Conservation (phyloP, 2,113 vertebrate species). For the Lepidiolamprologus cunningtoni region DNA sequence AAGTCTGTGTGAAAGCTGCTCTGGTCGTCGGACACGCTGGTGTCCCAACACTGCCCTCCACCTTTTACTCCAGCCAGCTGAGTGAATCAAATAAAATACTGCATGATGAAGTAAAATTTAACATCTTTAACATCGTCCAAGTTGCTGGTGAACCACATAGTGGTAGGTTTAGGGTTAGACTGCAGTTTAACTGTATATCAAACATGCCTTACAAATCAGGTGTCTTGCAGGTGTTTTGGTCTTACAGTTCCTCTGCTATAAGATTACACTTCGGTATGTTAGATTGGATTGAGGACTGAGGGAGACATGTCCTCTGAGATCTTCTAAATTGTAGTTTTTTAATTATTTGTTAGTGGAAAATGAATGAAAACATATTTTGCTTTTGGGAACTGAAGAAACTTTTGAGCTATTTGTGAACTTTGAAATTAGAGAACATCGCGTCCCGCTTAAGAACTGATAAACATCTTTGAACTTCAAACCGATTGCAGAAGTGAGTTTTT, state of each 20-base stretch:
- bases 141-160: not conserved
- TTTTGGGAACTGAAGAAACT: not conserved
- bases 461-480: not conserved
- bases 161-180: not conserved
- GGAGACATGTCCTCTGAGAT: not conserved
- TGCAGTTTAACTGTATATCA: not conserved
- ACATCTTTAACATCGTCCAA: not conserved
- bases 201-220: not conserved
- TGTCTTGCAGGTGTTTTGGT: not conserved
- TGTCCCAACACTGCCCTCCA: slow-evolving; percentile 53
- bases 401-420: not conserved
- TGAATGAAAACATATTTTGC: not conserved
- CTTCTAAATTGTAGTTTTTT: not conserved
- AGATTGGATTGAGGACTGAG: not conserved
- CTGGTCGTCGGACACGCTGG: slow-evolving; percentile 67
- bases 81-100: not conserved
- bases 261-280: not conserved
- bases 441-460: slow-evolving; percentile 11
- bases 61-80: slow-evolving; percentile 27
- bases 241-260: not conserved
- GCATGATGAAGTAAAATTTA: not conserved
- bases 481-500: slow-evolving; percentile 42
- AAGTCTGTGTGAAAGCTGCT: slow-evolving; percentile 71
- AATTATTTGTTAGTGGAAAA: not conserved
- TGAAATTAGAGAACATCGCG: slow-evolving; percentile 11